Percentiles rank a stretch among this genome's conserved stretches.
Evolutionary conservation across 2,888 invertebrate species (phyloP).

Genomic region (Philaethria dido): DNA sequence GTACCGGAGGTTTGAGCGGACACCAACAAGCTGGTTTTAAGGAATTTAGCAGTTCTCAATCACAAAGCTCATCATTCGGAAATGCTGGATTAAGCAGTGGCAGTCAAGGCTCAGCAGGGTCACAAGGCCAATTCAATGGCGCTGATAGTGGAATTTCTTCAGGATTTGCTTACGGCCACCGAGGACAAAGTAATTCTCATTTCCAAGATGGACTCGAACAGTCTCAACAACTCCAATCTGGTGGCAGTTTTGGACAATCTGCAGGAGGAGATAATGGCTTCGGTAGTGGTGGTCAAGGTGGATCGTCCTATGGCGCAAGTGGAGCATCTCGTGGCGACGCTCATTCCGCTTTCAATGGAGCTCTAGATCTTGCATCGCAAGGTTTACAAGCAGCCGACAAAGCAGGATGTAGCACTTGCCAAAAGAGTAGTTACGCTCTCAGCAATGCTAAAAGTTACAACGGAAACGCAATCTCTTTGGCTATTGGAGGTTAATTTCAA

Average conservation of each 20-base stretch:
- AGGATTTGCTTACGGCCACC: neutral
- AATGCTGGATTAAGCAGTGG: constrained; percentile 3
- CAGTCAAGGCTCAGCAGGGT: neutral
- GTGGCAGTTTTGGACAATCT: neutral
- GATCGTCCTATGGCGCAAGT: neutral
- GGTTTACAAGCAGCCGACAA: constrained; percentile 57
- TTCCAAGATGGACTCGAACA: neutral
- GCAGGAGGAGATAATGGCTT: neutral
- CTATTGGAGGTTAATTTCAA: constrained; percentile 63
- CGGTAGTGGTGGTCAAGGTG: neutral
- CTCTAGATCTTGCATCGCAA: constrained; percentile 64
- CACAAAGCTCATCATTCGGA: constrained; percentile 3
- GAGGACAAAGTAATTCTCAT: neutral
- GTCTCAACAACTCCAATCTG: constrained; percentile 1
- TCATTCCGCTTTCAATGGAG: constrained; percentile 58
- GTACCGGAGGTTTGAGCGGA: neutral
- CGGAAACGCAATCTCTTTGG: constrained; percentile 71
- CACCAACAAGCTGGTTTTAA: neutral
- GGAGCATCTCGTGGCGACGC: neutral
- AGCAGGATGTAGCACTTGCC: constrained; percentile 64
- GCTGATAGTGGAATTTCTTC: constrained; percentile 4
- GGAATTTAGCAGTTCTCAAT: neutral
- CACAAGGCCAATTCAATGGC: neutral
- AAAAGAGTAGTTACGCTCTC: constrained; percentile 67
- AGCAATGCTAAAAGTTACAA: constrained; percentile 74